Base-by-base conservation (phyloP, 2,888 invertebrate species). In the Bombylius major region DNA sequence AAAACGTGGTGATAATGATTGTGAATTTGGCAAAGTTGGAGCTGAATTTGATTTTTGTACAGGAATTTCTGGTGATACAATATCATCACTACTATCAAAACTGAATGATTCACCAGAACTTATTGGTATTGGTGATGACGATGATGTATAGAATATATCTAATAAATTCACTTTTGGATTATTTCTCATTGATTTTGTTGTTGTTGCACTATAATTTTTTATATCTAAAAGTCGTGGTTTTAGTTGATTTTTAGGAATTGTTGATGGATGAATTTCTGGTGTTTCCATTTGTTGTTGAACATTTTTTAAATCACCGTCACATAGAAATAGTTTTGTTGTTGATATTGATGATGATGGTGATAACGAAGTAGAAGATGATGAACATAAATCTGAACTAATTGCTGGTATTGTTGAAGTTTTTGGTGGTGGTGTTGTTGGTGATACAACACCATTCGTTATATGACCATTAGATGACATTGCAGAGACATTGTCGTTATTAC, bases 41-140 rank as follows among this genome's bases (percentile, higher is more conserved):
- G 73, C 73, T 51, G 73, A 74, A 56, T 68, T 70, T 9, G 73
- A 73, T 60, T 73, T 73, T 61, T 73, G 73, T 23, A 73, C 73
- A 1, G 68, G 63, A 50, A 70, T 65, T 51, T 65, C 59, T 33
- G 60, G 60, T 12, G 59, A 55, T 44, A 58, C 46, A 52, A 58
- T 42, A 42, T 11, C 39, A 42, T 42, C 39, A 42, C 12, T 11
- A 23, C 23, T 56, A n/a, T 61, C 60, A 44, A 61, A 61, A 46
- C 32, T 55, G 23, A 50, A 55, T 14, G 55, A 32, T 8, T 55
- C 55, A 4, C 36, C 46, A 1, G 55, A 50, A 23, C 13, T 46
- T 1, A 61, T 62, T 14, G 64, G 61, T 55, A 62, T 62, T 23
- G 66, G 65, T 45, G 64, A 63, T 51, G 64, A 60, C 46, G 56